Base-by-base conservation (phyloP, 2,113 vertebrate species). In the Acrocephalus arundinaceus region DNA sequence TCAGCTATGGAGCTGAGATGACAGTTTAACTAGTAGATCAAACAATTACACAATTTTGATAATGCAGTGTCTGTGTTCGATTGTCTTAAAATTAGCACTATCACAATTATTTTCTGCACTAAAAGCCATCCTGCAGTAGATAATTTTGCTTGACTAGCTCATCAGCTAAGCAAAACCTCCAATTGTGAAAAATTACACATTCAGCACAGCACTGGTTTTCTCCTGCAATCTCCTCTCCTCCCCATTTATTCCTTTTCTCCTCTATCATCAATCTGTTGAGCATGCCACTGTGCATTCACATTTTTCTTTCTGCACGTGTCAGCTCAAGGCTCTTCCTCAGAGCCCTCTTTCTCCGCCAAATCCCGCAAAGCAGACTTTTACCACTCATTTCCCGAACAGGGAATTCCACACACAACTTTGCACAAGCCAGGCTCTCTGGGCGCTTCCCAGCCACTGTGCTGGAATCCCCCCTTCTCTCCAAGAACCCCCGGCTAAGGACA, bases 351-450 rank as follows among this genome's bases (percentile, higher is more conserved):
- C 85, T 87, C 87, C 30, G 21, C 85, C 93, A 94, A 85, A 91
- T 46, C 83, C 85, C 43, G 57, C 70, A 89, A 55, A 97, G 92
- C 77, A 83, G 72, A 77, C 57, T 94, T 87, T 78, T 79, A 89
- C 90, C 92, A 78, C 74, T 97, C 73, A 5, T 66, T 76, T 81
- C 46, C 95, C 92, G 6, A 75, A 46, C 3, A 8, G 45, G 46
- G 67, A 97, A 84, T 96, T 95, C 73, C 58, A 55, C 6, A 11
- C 63, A 37, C 39, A 97, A 98, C 96, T 97, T 96, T 35, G 6
- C 7, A 6, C 45, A 82, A 79, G 54, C 51, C 84, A 81, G 33
- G 52, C 72, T 92, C 85, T 57, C 41, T 5, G 3, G 27, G 51
- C 2, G 11, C 90, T 87, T 63, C 71, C 43, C 68, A 78, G 92